Evolutionary conservation across 2,797 vertebrate species (phyloP).

Genomic region (Hoplostethus mediterraneus): DNA sequence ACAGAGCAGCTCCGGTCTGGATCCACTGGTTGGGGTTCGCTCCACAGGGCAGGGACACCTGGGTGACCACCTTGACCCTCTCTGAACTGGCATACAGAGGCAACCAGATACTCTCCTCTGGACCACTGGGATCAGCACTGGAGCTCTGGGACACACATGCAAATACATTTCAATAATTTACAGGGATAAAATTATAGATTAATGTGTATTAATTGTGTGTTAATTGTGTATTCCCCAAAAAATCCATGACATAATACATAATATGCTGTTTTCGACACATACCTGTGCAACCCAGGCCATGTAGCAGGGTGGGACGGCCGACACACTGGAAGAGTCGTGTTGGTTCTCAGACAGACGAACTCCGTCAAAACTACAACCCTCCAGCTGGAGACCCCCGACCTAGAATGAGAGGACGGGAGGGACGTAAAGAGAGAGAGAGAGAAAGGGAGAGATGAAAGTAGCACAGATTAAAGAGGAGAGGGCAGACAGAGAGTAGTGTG

Average conservation of each 20-base stretch:
- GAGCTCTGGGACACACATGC: conserved; percentile 45
- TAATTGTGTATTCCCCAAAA: too few species aligned
- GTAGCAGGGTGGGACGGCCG: conserved; percentile 90
- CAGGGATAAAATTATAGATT: not conserved
- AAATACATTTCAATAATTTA: conserved; percentile 1
- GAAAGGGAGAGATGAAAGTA: not conserved
- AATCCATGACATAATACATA: too few species aligned
- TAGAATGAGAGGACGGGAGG: conserved; percentile 56
- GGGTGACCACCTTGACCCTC: conserved; percentile 91
- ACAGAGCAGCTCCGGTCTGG: conserved; percentile 93
- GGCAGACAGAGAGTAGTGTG: not conserved
- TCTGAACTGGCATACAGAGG: conserved; percentile 92
- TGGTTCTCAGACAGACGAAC: conserved; percentile 92
- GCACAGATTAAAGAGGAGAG: not conserved
- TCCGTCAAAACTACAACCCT: conserved; percentile 96
- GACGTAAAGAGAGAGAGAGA: conserved; percentile 31
- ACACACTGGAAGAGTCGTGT: conserved; percentile 94
- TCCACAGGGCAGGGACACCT: conserved; percentile 92
- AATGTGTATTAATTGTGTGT: too few species aligned
- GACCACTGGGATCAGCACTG: conserved; percentile 56
- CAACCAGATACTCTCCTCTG: conserved; percentile 91
- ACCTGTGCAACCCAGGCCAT: conserved; percentile 98
- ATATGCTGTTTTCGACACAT: conserved; percentile 20
- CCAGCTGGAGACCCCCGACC: conserved; percentile 93
- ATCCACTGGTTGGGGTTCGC: conserved; percentile 91